phyloP scores from a whole-genome alignment of 2,797 vertebrate species.

The Potorous gilbertii region DNA sequence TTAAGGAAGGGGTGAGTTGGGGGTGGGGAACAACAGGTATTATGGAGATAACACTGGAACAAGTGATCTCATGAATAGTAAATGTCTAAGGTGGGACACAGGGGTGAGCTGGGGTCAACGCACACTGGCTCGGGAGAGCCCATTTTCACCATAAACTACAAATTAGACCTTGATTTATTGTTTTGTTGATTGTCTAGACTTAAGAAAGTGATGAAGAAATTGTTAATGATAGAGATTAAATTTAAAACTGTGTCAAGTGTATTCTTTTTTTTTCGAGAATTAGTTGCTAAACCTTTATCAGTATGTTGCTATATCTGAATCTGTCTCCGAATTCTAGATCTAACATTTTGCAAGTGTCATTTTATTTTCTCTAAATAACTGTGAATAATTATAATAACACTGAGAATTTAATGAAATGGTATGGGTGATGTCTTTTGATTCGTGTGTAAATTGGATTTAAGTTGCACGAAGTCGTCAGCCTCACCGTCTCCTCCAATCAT shows the following conservation, averaged over 20 bases:
- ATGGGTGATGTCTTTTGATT: too few species aligned
- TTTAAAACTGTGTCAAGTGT: not conserved
- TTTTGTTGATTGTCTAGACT: not conserved
- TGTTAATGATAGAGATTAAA: not conserved
- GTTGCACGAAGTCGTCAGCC: too few species aligned
- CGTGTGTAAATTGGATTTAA: too few species aligned
- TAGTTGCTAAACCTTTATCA: not conserved
- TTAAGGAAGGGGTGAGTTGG: not conserved
- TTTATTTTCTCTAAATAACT: not conserved
- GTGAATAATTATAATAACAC: too few species aligned
- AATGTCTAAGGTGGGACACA: not conserved
- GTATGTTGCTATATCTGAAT: not conserved
- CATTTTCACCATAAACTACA: not conserved
- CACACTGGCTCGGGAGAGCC: not conserved
- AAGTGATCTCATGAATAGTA: not conserved
- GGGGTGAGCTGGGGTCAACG: not conserved
- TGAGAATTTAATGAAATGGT: too few species aligned
- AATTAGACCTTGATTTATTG: not conserved
- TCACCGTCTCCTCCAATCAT: too few species aligned
- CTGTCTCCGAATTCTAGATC: not conserved
- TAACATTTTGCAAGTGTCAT: not conserved
- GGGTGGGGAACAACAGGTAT: not conserved
- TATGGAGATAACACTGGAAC: not conserved
- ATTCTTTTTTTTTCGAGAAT: not conserved
- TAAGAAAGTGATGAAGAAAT: not conserved